Evolutionary conservation across 2,797 vertebrate genomes (phyloP).

Genomic region (Microhierax caerulescens): DNA sequence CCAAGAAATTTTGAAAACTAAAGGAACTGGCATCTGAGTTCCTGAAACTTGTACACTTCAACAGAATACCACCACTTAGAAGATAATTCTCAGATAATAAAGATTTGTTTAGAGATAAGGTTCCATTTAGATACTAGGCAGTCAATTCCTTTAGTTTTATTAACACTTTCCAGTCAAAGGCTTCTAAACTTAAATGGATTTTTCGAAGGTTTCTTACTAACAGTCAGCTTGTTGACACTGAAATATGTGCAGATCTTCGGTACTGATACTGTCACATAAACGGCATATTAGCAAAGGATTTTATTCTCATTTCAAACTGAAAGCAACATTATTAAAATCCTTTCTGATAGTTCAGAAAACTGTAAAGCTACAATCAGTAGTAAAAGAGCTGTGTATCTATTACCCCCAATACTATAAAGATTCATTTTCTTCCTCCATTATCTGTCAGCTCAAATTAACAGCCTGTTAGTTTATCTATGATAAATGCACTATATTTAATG

Average conservation of each 20-base stretch:
- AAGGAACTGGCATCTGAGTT: neutral
- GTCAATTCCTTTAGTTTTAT: neutral
- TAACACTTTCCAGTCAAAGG: neutral
- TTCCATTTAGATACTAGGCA: neutral
- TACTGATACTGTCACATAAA: neutral
- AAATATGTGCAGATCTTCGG: neutral
- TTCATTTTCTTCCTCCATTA: conserved; percentile 37
- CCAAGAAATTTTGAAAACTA: neutral
- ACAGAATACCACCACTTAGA: neutral
- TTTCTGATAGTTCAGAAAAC: conserved; percentile 19
- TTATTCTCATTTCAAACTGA: neutral
- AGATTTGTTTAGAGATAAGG: neutral
- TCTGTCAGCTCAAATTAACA: conserved; percentile 59
- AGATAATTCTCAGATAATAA: neutral
- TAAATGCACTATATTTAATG: conserved; percentile 69
- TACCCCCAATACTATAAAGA: neutral
- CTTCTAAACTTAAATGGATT: neutral
- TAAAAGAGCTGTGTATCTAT: neutral
- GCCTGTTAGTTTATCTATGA: conserved; percentile 49
- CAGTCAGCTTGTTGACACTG: neutral
- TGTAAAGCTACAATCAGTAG: neutral
- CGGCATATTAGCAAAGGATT: neutral
- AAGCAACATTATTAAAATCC: conserved; percentile 1
- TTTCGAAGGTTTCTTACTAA: neutral
- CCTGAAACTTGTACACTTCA: neutral